Evolutionary conservation across 2,113 vertebrate genomes (phyloP).

Genomic region (Castor canadensis): DNA sequence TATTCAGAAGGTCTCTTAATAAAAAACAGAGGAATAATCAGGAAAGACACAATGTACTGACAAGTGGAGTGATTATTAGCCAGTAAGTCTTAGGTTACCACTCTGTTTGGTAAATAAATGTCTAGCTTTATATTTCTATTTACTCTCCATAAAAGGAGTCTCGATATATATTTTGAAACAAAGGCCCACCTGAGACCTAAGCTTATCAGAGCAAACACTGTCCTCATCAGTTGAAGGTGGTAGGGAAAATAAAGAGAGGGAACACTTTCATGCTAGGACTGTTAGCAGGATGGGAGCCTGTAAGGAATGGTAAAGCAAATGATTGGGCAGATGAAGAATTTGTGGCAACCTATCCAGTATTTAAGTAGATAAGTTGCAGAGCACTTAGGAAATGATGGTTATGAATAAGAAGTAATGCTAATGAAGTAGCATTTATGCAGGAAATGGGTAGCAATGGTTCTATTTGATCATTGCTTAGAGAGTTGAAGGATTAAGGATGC

Average conservation of each 20-base stretch:
- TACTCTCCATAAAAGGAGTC: neutral
- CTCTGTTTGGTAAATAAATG: constrained; percentile 29
- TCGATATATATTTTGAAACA: neutral
- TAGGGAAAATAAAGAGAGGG: neutral
- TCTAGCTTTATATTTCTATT: neutral
- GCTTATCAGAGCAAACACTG: neutral
- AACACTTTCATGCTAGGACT: neutral
- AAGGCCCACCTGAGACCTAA: neutral
- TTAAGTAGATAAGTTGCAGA: neutral
- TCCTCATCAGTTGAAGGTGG: neutral
- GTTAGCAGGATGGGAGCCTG: neutral
- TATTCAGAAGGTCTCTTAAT: constrained; percentile 9
- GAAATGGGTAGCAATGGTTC: neutral
- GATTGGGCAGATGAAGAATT: neutral
- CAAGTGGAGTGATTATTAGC: neutral
- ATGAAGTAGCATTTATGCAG: neutral
- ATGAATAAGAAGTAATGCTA: neutral
- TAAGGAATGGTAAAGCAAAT: neutral
- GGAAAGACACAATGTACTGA: neutral
- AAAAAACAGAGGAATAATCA: neutral
- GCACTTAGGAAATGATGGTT: neutral
- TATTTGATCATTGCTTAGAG: neutral
- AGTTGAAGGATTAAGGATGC: constrained; percentile 54
- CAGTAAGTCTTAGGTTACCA: neutral
- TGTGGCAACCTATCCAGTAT: neutral